phyloP scores from a whole-genome alignment of 2,888 invertebrate genomes.

The Yponomeuta evonymella region DNA sequence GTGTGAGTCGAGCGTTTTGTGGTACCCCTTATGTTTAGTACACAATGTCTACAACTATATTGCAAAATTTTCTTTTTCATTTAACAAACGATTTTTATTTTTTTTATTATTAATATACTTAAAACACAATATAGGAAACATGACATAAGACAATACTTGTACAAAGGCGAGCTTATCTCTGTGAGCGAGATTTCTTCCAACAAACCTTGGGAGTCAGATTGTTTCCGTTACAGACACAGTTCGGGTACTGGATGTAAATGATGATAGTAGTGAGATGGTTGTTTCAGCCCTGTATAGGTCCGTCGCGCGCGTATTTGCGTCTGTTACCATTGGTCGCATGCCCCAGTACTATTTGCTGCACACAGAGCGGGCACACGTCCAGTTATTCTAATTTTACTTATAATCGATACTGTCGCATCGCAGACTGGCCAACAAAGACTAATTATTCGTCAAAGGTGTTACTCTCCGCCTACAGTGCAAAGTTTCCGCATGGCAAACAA shows the following conservation, averaged over 20 bases:
- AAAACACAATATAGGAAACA: too few species aligned
- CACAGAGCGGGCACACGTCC: conserved; percentile 70
- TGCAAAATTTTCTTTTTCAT: too few species aligned
- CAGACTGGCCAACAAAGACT: conserved; percentile 60
- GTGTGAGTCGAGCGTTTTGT: too few species aligned
- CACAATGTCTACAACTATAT: too few species aligned
- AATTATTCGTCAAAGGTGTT: conserved; percentile 49
- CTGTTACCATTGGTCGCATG: conserved; percentile 71
- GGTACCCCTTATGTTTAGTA: too few species aligned
- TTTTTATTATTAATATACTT: too few species aligned
- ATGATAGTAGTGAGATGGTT: conserved; percentile 5
- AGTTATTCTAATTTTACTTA: conserved; percentile 75
- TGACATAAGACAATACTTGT: too few species aligned
- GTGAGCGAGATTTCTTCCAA: too few species aligned
- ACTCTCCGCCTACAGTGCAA: neutral
- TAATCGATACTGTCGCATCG: conserved; percentile 72
- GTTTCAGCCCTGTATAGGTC: conserved; percentile 52
- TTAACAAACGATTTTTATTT: too few species aligned
- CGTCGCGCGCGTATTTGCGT: conserved; percentile 57
- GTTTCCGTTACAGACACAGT: neutral
- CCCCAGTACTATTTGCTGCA: conserved; percentile 75
- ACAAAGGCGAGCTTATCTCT: too few species aligned
- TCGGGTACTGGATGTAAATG: neutral
- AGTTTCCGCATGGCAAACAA: neutral
- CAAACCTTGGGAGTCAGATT: too few species aligned